Evolutionary conservation across 2,113 vertebrate species (phyloP).

Genomic region (Oncorhynchus tshawytscha): DNA sequence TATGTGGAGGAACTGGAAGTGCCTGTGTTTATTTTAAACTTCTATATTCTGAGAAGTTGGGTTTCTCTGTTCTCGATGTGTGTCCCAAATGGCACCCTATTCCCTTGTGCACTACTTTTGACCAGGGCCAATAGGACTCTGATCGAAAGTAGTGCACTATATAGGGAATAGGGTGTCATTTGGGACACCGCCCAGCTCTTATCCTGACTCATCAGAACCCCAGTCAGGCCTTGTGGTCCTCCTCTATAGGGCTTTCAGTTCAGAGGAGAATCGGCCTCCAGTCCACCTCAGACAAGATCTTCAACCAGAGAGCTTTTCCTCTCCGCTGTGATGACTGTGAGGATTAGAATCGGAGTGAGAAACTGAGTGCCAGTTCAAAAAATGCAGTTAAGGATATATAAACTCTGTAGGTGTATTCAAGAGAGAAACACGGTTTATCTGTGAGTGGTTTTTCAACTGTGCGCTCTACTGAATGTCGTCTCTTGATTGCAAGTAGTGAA

Average conservation of each 20-base stretch:
- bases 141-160: too few species aligned
- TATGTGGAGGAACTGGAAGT: background rate
- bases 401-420: too few species aligned
- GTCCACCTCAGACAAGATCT: conserved; percentile 47
- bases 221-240: conserved; percentile 27
- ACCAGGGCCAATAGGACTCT: background rate
- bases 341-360: too few species aligned
- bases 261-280: background rate
- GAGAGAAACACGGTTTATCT: too few species aligned
- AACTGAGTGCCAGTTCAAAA: conserved; percentile 20
- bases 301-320: conserved; percentile 43
- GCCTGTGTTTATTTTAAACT: conserved; percentile 35
- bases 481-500: too few species aligned
- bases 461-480: too few species aligned
- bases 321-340: conserved; percentile 32
- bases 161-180: too few species aligned
- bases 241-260: too few species aligned
- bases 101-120: too few species aligned
- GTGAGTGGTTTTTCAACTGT: too few species aligned
- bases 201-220: conserved; percentile 65
- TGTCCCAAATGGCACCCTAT: too few species aligned
- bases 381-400: background rate
- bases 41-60: conserved; percentile 56
- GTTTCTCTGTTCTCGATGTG: background rate
- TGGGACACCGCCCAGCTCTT: conserved; percentile 21